Evolutionary conservation across 2,113 vertebrate species (phyloP).

Genomic region (Oncorhynchus kisutch): DNA sequence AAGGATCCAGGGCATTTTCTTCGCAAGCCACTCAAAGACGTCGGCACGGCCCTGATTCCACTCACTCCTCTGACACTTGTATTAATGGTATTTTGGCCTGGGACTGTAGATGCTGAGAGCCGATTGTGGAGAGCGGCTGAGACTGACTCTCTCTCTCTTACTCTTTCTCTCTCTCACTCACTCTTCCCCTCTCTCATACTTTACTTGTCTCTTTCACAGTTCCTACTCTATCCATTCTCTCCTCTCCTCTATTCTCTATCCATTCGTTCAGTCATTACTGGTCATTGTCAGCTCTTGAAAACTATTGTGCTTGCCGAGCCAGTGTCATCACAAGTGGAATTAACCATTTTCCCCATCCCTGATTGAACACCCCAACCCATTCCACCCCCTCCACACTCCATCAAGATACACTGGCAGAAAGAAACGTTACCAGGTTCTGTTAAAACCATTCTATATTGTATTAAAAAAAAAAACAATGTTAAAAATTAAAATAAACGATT

Average conservation of each 20-base stretch:
- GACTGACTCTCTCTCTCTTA: conserved; percentile 70
- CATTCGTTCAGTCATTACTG: conserved; percentile 87
- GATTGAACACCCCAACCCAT: conserved; percentile 67
- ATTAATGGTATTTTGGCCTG: conserved; percentile 90
- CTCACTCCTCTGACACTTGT: conserved; percentile 89
- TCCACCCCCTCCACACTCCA: conserved; percentile 63
- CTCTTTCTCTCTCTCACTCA: neutral
- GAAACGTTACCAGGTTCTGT: conserved; percentile 50
- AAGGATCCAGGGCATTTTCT: conserved; percentile 83
- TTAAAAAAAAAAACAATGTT: neutral
- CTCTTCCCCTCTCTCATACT: conserved; percentile 36
- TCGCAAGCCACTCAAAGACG: conserved; percentile 73
- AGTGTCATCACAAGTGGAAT: conserved; percentile 84
- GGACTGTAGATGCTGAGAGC: conserved; percentile 82
- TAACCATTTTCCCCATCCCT: conserved; percentile 75
- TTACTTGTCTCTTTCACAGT: conserved; percentile 5
- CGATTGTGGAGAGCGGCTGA: conserved; percentile 86
- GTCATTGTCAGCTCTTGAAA: conserved; percentile 80
- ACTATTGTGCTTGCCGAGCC: conserved; percentile 85
- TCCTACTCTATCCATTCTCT: conserved; percentile 29
- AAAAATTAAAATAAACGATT: too few species aligned
- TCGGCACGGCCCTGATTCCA: conserved; percentile 69
- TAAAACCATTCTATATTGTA: conserved; percentile 47
- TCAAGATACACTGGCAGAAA: conserved; percentile 59
- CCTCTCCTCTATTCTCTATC: conserved; percentile 52